Conservation (phyloP, 2,113 vertebrate species). For the Phoenicopterus ruber region DNA sequence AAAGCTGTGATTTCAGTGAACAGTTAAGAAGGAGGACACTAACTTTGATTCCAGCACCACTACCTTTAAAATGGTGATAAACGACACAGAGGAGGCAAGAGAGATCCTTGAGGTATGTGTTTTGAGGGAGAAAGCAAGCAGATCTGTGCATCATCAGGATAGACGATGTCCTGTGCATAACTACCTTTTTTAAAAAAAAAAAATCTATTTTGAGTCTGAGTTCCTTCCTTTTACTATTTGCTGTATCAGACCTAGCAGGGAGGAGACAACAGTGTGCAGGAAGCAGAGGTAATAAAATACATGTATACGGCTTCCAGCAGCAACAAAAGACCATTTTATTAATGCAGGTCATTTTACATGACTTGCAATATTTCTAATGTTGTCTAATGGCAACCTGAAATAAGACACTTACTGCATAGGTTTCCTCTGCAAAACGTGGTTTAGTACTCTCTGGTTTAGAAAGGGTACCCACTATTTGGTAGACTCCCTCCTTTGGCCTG, state of each 20-base stretch:
- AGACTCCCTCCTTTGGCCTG: constrained; percentile 48
- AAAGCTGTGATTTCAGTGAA: background rate
- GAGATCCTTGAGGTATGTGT: background rate
- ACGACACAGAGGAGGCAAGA: background rate
- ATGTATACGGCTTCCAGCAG: background rate
- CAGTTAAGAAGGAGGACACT: background rate
- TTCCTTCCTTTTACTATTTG: background rate
- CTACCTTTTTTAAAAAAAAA: background rate
- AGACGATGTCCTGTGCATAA: background rate
- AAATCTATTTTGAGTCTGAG: background rate
- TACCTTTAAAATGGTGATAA: background rate
- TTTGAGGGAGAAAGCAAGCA: background rate
- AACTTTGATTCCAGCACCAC: background rate
- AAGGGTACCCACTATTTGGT: constrained; percentile 84
- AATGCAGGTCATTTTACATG: background rate
- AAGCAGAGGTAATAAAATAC: background rate
- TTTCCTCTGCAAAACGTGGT: constrained; percentile 69
- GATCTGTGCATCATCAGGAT: background rate
- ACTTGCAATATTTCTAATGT: background rate
- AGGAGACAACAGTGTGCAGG: background rate
- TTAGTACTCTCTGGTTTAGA: background rate
- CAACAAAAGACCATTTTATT: background rate
- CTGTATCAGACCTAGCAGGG: background rate
- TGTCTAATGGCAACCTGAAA: background rate
- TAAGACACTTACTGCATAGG: constrained; percentile 74